Evolutionary conservation across 2,888 invertebrate species (phyloP).

Genomic region (Drosophila meridiana): DNA sequence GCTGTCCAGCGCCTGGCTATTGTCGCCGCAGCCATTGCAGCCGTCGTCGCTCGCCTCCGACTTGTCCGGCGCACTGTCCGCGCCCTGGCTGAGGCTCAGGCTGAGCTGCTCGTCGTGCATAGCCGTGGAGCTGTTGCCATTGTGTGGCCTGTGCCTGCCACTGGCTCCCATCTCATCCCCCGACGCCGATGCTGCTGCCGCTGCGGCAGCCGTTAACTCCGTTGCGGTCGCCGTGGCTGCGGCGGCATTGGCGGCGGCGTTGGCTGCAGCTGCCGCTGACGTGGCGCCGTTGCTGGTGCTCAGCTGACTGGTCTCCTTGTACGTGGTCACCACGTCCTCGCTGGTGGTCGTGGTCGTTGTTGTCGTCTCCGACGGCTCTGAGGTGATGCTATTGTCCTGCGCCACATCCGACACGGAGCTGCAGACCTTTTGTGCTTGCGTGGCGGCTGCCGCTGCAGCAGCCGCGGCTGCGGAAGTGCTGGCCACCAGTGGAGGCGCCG

Average conservation of each 20-base stretch:
- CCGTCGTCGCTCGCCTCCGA: conserved; percentile 81
- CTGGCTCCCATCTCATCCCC: neutral
- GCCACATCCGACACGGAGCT: conserved; percentile 81
- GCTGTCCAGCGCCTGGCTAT: conserved; percentile 82
- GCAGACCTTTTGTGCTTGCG: conserved; percentile 36
- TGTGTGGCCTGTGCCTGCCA: conserved; percentile 38
- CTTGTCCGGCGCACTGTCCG: conserved; percentile 66
- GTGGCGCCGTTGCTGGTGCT: conserved; percentile 55
- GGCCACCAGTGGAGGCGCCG: conserved; percentile 52
- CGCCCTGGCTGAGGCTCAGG: conserved; percentile 55
- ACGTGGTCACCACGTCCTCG: conserved; percentile 85
- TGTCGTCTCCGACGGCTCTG: conserved; percentile 84
- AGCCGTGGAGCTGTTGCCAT: conserved; percentile 44
- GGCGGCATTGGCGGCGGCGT: neutral
- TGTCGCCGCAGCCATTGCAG: conserved; percentile 72
- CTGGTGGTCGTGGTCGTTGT: conserved; percentile 85
- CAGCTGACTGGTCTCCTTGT: conserved; percentile 81
- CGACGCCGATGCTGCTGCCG: neutral
- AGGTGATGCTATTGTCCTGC: conserved; percentile 85
- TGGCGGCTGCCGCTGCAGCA: conserved; percentile 63
- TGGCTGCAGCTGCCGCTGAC: conserved; percentile 1
- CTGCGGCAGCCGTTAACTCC: neutral
- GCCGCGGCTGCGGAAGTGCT: conserved; percentile 45
- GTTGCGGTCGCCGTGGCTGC: conserved; percentile 4
- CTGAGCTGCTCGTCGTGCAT: conserved; percentile 47